Conservation (phyloP, 2,888 invertebrate species). For the Polia nebulosa region DNA sequence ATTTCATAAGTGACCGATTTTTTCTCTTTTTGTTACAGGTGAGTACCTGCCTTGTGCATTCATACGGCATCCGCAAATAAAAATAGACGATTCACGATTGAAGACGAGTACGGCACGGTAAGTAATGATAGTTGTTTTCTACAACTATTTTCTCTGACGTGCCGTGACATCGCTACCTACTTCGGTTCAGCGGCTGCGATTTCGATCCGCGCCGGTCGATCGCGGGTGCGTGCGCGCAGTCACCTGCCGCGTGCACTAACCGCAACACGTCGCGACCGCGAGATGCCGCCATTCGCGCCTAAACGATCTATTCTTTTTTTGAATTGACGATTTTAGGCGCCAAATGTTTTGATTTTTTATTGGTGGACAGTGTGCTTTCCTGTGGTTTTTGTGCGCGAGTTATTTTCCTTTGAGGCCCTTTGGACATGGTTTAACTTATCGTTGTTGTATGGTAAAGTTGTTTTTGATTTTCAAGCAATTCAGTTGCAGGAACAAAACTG, state of each 20-base stretch:
- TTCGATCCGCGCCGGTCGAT: constrained; percentile 73
- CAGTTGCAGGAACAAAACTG: constrained; percentile 16
- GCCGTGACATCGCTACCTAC: constrained; percentile 84
- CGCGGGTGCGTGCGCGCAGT: constrained; percentile 76
- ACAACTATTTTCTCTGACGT: constrained; percentile 82
- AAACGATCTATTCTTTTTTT: constrained; percentile 71
- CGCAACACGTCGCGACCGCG: constrained; percentile 76
- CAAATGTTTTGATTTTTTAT: constrained; percentile 55
- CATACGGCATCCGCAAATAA: constrained; percentile 77
- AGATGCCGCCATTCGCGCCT: constrained; percentile 72
- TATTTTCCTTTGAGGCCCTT: constrained; percentile 68
- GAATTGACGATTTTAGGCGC: constrained; percentile 71
- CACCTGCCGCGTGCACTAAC: constrained; percentile 82
- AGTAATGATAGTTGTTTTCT: constrained; percentile 83
- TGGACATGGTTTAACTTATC: constrained; percentile 65
- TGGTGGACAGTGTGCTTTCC: constrained; percentile 69
- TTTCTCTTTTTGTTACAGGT: constrained; percentile 79
- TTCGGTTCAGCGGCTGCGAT: constrained; percentile 76
- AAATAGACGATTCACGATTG: constrained; percentile 72
- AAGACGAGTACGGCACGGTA: constrained; percentile 76
- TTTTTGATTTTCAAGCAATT: constrained; percentile 26
- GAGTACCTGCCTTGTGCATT: constrained; percentile 75
- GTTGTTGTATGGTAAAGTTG: constrained; percentile 64
- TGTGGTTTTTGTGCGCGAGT: constrained; percentile 68
- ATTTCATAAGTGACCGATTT: constrained; percentile 74